A percentile compares a stretch with the other conserved stretches of the same genome.
Evolutionary conservation across 2,113 vertebrate species (phyloP).

Genomic region (Eptatretus burgeri): DNA sequence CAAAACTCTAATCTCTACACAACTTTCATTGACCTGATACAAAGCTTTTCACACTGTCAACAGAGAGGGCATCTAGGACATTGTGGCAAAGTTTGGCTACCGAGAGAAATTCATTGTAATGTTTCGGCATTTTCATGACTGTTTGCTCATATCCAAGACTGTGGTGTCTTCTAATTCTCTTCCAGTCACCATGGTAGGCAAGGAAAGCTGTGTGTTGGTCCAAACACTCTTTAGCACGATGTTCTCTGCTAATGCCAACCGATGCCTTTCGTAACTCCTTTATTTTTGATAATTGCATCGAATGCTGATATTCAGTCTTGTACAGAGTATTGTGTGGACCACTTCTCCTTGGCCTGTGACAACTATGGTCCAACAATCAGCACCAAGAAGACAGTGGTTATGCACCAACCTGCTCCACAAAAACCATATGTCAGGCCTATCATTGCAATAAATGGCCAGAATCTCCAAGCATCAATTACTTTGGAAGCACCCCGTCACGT

Average conservation of each 20-base stretch:
- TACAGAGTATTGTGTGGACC: background rate
- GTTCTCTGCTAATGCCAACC: too few relatives aligned
- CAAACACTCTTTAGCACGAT: too few relatives aligned
- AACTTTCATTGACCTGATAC: background rate
- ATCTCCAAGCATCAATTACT: background rate
- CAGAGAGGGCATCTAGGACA: background rate
- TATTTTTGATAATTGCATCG: too few relatives aligned
- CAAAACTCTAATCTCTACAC: background rate
- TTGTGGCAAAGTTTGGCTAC: background rate
- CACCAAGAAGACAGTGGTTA: background rate
- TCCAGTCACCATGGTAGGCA: too few relatives aligned
- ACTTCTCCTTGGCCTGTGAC: background rate
- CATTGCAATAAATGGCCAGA: background rate
- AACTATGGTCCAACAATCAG: background rate
- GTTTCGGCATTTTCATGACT: background rate
- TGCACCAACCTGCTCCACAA: background rate
- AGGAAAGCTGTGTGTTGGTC: too few relatives aligned
- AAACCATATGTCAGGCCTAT: background rate
- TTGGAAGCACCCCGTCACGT: slow-evolving; percentile 2
- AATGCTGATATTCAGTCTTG: background rate
- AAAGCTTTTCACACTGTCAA: background rate
- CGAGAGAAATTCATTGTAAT: background rate
- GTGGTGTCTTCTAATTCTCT: too few relatives aligned
- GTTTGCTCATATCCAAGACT: background rate
- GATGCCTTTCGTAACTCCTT: too few relatives aligned